Conservation (phyloP, 2,113 vertebrate genomes). For the Riparia riparia region DNA sequence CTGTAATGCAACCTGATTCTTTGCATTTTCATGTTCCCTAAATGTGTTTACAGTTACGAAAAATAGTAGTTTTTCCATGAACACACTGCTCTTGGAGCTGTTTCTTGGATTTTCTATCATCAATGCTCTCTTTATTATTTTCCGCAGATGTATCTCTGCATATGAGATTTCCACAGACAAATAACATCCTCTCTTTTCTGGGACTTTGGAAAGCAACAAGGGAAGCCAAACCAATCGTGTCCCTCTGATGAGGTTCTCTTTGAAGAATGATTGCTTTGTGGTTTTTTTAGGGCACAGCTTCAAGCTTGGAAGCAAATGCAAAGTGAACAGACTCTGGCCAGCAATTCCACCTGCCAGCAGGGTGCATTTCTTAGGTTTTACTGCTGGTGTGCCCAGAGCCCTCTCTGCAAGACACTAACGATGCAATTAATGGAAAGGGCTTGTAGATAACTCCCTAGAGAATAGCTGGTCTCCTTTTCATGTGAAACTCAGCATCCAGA, state of each 20-base stretch:
- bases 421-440: conserved; percentile 11
- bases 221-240: conserved; percentile 1
- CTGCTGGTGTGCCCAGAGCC: background rate
- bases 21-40: background rate
- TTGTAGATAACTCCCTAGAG: background rate
- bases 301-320: conserved; percentile 34
- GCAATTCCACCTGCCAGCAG: conserved; percentile 11
- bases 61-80: background rate
- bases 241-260: background rate
- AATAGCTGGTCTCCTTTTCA: background rate
- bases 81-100: background rate
- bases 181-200: conserved; percentile 26
- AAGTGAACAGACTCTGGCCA: background rate
- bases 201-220: background rate
- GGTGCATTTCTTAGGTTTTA: conserved; percentile 6
- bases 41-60: background rate
- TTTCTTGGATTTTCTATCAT: background rate
- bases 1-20: background rate
- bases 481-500: background rate
- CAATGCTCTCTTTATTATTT: background rate
- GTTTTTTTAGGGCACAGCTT: conserved; percentile 22
- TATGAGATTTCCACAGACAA: background rate
- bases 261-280: conserved; percentile 34
- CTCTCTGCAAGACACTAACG: background rate
- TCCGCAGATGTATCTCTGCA: background rate